Evolutionary conservation across 2,113 vertebrate species (phyloP).

Genomic region (Psettodes erumei): DNA sequence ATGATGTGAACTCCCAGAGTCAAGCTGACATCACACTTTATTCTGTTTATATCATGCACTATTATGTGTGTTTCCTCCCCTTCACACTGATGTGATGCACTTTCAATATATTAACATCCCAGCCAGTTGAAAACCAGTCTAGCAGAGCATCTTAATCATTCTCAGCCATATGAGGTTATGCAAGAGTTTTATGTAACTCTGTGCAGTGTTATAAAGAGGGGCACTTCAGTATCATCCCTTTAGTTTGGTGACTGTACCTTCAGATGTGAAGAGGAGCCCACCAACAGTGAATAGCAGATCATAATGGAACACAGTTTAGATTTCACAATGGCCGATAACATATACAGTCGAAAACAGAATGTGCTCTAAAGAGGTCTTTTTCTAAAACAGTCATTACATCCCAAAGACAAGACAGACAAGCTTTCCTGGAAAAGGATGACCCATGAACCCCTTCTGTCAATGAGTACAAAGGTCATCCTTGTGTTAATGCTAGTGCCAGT

Average conservation of each 20-base stretch:
- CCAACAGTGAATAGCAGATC: slow-evolving; percentile 42
- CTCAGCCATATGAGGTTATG: slow-evolving; percentile 12
- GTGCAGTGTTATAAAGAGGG: slow-evolving; percentile 1
- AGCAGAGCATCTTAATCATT: not conserved
- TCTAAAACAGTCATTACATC: slow-evolving; percentile 30
- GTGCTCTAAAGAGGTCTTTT: slow-evolving; percentile 9
- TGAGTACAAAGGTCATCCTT: no score
- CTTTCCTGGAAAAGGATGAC: slow-evolving; percentile 22
- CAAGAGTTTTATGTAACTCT: not conserved
- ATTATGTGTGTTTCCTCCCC: slow-evolving; percentile 41
- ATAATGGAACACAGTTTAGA: slow-evolving; percentile 51
- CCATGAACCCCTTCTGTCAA: no score
- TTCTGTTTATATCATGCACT: not conserved
- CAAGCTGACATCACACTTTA: slow-evolving; percentile 37
- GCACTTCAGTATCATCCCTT: slow-evolving; percentile 11
- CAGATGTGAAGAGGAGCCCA: slow-evolving; percentile 47
- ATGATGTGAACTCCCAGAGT: slow-evolving; percentile 62
- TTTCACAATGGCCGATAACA: slow-evolving; percentile 43
- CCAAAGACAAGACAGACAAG: not conserved
- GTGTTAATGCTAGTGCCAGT: no score
- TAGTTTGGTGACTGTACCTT: slow-evolving; percentile 38
- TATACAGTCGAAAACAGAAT: slow-evolving; percentile 59
- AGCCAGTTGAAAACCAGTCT: not conserved
- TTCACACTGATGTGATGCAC: slow-evolving; percentile 7
- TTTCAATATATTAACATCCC: not conserved